phyloP scores from a whole-genome alignment of 2,888 invertebrate species.

The Phortica okadai region DNA sequence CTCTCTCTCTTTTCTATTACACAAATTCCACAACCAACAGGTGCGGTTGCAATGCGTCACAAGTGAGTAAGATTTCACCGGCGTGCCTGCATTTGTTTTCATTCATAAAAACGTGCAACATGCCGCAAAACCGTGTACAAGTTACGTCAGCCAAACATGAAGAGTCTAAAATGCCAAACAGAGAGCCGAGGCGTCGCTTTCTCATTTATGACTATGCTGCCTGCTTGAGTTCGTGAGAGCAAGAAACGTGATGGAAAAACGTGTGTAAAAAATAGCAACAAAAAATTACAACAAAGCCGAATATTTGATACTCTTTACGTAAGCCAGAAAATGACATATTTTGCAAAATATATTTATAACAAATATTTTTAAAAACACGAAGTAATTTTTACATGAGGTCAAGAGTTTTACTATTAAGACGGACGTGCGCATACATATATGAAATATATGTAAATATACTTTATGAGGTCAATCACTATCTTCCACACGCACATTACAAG shows the following conservation, averaged over 20 bases:
- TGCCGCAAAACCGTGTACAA: slow-evolving; percentile 57
- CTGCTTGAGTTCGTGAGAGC: slow-evolving; percentile 35
- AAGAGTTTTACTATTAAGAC: too few species aligned
- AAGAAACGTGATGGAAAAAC: slow-evolving; percentile 11
- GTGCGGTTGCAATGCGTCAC: background rate
- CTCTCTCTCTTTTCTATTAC: background rate
- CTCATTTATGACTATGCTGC: background rate
- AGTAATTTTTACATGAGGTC: too few species aligned
- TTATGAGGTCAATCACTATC: too few species aligned
- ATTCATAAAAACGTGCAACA: slow-evolving; percentile 63
- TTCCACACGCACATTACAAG: too few species aligned
- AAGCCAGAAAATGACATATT: too few species aligned
- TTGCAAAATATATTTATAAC: too few species aligned
- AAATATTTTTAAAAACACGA: too few species aligned
- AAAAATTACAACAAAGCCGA: background rate
- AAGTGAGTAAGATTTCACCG: too few species aligned
- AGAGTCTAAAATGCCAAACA: slow-evolving; percentile 28
- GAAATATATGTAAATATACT: too few species aligned
- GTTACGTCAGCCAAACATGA: slow-evolving; percentile 59
- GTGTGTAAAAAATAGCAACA: background rate
- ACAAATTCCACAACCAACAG: too few species aligned
- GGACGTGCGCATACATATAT: too few species aligned
- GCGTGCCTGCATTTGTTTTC: slow-evolving; percentile 48
- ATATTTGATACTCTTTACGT: too few species aligned
- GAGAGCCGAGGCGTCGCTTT: slow-evolving; percentile 1